Percentiles rank a stretch among this genome's conserved stretches.
Conservation (phyloP, 2,113 vertebrate genomes). For the Hylia prasina region DNA sequence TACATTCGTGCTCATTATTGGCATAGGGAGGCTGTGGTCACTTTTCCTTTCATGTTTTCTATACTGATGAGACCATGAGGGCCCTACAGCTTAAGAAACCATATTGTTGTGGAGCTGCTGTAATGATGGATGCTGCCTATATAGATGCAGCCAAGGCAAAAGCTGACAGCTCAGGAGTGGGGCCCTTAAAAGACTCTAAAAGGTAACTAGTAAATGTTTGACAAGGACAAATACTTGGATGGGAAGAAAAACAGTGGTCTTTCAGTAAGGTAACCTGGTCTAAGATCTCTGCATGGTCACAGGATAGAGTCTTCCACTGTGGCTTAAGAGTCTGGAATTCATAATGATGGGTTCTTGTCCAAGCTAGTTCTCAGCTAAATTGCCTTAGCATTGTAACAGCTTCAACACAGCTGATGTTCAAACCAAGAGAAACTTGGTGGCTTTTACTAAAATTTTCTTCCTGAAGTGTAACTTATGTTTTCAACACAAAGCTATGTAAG, state of each 20-base stretch:
- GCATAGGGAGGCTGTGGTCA: not conserved
- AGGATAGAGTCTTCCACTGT: not conserved
- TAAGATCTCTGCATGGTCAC: not conserved
- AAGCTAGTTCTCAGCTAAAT: not conserved
- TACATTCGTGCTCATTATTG: not conserved
- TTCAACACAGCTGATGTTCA: not conserved
- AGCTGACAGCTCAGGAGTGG: not conserved
- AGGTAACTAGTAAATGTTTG: conserved; percentile 16
- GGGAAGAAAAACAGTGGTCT: not conserved
- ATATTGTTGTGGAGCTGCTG: not conserved
- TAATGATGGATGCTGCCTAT: not conserved
- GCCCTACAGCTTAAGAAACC: not conserved
- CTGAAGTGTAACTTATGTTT: not conserved
- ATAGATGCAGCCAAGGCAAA: not conserved
- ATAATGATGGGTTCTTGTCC: not conserved
- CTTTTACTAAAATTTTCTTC: not conserved
- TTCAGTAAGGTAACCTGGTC: not conserved
- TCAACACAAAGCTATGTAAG: not conserved
- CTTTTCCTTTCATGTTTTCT: not conserved
- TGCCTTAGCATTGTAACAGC: not conserved
- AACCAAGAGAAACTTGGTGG: not conserved
- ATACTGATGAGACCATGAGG: not conserved
- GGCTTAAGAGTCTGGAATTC: not conserved
- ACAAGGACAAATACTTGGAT: not conserved
- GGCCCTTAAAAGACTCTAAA: not conserved